Evolutionary conservation across 2,797 vertebrate species (phyloP), one percentile per base, ranked within the genome.

Genomic region (Hippopotamyrus pictus): DNA sequence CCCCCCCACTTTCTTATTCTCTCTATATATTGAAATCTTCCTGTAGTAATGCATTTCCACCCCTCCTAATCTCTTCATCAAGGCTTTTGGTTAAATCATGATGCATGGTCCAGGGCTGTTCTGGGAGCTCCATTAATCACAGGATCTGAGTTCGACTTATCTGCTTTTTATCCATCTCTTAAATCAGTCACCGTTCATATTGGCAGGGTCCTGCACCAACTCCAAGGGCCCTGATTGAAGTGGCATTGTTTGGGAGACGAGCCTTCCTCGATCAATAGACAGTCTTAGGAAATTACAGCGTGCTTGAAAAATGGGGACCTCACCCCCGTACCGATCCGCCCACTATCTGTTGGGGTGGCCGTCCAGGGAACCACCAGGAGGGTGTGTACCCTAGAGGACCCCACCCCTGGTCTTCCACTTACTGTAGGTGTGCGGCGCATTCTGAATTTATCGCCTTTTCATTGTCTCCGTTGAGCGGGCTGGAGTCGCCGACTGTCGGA

Each of bases 81-180:
- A 95, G 94, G 94, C 96, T 97, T 97, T 96, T 96, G 94, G 94
- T 98, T 97, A 97, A 97, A 96, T 97, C 96, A 95, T 97, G 97
- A 97, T 97, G 96, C 93, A 94, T 93, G 93, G 96, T 97, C 96
- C 96, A 95, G 95, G 95, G 95, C 95, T 96, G 96, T 96, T 96
- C 96, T 95, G 95, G 95, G 94, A 93, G 95, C 94, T 94, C 97
- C 95, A 96, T 98, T 97, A 97, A 97, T 98, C 96, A 96, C 93
- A 92, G 95, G 93, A 94, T 96, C 95, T 97, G 94, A 95, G 95
- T 97, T 97, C 91, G 95, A 95, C 94, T 94, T 96, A 96, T 96
- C 96, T 96, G 92, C 96, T 96, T 97, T 97, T 96, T 97, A 97
- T 97, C 97, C 95, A 95, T 97, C 97, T 97, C 96, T 97, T 97